These are phyloP conservation scores for Lepidochrysops patricia DNA, from an alignment of 2,888 invertebrate genomes.

Conservation along the genomic window DNA sequence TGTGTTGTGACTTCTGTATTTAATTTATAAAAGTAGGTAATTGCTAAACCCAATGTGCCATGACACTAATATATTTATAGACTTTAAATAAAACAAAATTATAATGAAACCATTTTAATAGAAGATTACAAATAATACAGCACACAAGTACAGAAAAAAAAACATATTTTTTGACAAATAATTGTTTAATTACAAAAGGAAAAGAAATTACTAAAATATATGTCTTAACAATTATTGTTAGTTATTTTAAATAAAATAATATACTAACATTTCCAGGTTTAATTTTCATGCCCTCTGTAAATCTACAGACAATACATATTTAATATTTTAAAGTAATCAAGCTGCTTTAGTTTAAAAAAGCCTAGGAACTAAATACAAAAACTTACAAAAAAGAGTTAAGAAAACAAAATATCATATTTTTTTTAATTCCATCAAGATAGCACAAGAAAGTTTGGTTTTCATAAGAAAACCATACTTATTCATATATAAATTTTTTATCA, in stretches of 20 bases:
- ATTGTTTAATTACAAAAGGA: background rate
- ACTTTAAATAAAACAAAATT: slow-evolving; percentile 16
- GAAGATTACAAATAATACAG: slow-evolving; percentile 27
- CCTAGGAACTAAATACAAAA: no score
- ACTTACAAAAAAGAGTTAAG: no score
- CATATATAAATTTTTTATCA: no score
- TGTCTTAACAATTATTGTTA: slow-evolving; percentile 18
- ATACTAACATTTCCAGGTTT: slow-evolving; percentile 36
- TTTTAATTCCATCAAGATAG: no score
- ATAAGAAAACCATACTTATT: no score
- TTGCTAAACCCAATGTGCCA: background rate
- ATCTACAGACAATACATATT: background rate
- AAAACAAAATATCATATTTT: no score
- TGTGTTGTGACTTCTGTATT: background rate
- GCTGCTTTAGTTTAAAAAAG: no score
- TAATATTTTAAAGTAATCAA: background rate
- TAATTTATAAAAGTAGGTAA: background rate
- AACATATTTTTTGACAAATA: background rate
- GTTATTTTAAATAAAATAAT: slow-evolving; percentile 22
- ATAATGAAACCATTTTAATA: slow-evolving; percentile 25
- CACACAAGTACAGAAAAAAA: slow-evolving; percentile 20
- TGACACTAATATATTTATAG: background rate
- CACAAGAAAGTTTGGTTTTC: no score
- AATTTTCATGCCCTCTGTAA: slow-evolving; percentile 28
- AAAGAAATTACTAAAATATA: background rate